Percentiles rank a stretch among this genome's conserved stretches.
Conservation (phyloP, 2,797 vertebrate species). For the Loriculus beryllinus region DNA sequence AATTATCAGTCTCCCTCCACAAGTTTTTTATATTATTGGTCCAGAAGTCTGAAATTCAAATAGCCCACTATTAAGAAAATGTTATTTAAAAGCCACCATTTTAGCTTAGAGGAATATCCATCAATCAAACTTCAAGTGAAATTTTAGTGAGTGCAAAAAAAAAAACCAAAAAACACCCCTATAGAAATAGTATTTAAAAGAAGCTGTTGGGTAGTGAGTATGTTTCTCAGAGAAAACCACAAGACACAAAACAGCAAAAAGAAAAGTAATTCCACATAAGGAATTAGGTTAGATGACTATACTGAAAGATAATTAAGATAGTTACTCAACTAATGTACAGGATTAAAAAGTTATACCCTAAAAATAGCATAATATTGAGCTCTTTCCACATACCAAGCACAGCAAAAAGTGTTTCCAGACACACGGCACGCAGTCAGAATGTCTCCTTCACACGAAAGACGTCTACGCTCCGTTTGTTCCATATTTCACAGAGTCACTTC, state of each 20-base stretch:
- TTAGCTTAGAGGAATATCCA: neutral
- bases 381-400: neutral
- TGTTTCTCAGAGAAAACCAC: neutral
- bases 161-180: fast-evolving
- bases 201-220: fast-evolving
- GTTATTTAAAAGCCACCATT: neutral
- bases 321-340: neutral
- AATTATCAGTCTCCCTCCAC: neutral
- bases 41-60: neutral
- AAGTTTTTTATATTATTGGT: neutral
- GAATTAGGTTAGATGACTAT: neutral
- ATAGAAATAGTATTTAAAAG: neutral
- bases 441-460: neutral
- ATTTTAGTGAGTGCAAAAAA: neutral
- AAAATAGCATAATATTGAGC: neutral
- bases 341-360: neutral
- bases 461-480: neutral
- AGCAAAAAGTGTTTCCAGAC: neutral
- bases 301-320: neutral
- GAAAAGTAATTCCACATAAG: neutral
- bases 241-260: neutral
- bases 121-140: neutral
- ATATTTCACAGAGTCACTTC: neutral
- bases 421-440: neutral
- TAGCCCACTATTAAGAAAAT: neutral